phyloP scores from a whole-genome alignment of 2,888 invertebrate species.

The Lepidocyrtoides sp. region DNA sequence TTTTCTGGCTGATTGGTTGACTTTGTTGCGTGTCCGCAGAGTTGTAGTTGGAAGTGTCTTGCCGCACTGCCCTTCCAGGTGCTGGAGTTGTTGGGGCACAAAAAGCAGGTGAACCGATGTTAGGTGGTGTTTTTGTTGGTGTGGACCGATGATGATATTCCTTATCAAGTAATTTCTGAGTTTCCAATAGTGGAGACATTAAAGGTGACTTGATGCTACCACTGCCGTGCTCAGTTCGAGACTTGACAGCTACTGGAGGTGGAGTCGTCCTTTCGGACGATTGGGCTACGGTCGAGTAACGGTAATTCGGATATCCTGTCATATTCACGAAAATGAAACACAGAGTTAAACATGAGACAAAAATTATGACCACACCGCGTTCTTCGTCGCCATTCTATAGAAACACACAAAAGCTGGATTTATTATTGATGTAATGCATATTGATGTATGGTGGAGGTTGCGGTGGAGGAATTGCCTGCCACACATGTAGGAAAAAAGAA shows the following conservation, averaged over 20 bases:
- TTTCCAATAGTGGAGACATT: slow-evolving; percentile 58
- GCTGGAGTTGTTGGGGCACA: slow-evolving; percentile 4
- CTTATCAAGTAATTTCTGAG: slow-evolving; percentile 64
- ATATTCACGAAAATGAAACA: slow-evolving; percentile 44
- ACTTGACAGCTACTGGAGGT: slow-evolving; percentile 57
- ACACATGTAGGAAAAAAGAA: not conserved
- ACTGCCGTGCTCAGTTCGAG: slow-evolving; percentile 60
- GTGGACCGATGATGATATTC: slow-evolving; percentile 61
- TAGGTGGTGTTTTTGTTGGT: slow-evolving; percentile 55
- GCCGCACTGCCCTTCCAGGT: slow-evolving; percentile 72
- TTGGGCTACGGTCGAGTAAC: slow-evolving; percentile 59
- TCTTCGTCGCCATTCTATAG: too few species aligned
- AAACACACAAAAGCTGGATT: too few species aligned
- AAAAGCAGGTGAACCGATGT: slow-evolving; percentile 49
- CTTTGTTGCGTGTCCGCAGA: slow-evolving; percentile 62
- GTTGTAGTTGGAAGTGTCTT: slow-evolving; percentile 56
- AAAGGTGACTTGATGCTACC: slow-evolving; percentile 68
- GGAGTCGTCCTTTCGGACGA: slow-evolving; percentile 59
- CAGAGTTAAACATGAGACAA: not conserved
- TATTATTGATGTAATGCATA: not conserved
- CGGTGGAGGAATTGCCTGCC: not conserved
- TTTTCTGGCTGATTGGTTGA: slow-evolving; percentile 70
- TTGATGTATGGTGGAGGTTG: not conserved
- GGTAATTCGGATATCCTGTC: slow-evolving; percentile 75
- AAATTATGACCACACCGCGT: slow-evolving; percentile 12